These are phyloP conservation scores for Neodon shergylaensis DNA, from an alignment of 2,113 vertebrate genomes.

Conservation along the genomic window DNA sequence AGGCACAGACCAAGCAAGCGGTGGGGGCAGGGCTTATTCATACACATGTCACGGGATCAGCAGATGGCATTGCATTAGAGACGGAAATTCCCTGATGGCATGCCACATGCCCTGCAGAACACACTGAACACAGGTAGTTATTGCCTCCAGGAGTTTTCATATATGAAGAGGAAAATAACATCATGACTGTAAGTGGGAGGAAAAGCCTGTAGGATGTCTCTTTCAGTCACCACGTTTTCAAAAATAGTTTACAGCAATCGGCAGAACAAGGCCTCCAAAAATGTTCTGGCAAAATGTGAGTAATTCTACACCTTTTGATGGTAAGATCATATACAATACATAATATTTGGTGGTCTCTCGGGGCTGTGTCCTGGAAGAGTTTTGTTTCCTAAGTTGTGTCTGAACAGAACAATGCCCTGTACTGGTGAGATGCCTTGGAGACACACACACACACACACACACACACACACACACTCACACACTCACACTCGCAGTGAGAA, in stretches of 20 bases:
- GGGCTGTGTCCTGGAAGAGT: neutral
- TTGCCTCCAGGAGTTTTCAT: neutral
- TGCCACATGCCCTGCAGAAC: neutral
- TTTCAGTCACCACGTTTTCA: neutral
- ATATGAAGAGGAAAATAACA: neutral
- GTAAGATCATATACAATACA: neutral
- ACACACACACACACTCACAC: neutral
- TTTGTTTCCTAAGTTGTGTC: neutral
- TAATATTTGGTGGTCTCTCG: neutral
- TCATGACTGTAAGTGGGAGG: neutral
- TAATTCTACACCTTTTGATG: neutral
- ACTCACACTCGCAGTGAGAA: neutral
- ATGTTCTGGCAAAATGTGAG: neutral
- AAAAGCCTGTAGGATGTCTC: neutral
- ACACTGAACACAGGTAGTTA: neutral
- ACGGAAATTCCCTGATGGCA: neutral
- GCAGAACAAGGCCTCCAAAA: neutral
- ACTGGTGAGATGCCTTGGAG: neutral
- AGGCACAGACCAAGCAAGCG: slow-evolving; percentile 61
- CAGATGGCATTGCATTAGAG: slow-evolving; percentile 67
- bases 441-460: neutral
- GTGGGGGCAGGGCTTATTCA: slow-evolving; percentile 48
- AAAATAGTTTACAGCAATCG: neutral
- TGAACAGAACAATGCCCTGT: neutral
- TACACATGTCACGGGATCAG: slow-evolving; percentile 42